phyloP scores from a whole-genome alignment of 2,888 invertebrate genomes.

The Brenthis hecate region DNA sequence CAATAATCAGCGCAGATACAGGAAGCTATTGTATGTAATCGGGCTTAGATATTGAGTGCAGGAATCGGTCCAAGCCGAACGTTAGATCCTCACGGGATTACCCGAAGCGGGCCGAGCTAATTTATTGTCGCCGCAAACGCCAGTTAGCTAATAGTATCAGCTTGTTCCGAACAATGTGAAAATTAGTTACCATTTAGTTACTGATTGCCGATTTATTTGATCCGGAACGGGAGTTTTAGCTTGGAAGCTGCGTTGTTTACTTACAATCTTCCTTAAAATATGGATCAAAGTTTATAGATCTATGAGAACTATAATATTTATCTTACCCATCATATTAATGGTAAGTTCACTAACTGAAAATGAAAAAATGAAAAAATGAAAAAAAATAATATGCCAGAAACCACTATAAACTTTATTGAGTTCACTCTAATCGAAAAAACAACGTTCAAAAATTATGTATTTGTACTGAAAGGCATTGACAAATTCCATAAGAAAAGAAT shows the following conservation, averaged over 20 bases:
- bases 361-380: too few species aligned
- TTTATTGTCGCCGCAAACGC: conserved; percentile 35
- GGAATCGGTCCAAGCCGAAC: conserved; percentile 25
- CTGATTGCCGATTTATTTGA: conserved; percentile 35
- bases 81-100: conserved; percentile 34
- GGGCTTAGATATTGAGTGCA: conserved; percentile 34
- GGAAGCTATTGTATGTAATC: conserved; percentile 29
- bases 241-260: not conserved
- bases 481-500: too few species aligned
- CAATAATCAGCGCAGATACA: conserved; percentile 23
- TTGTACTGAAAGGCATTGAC: too few species aligned
- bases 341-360: too few species aligned
- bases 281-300: too few species aligned
- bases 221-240: conserved; percentile 15
- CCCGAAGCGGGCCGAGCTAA: conserved; percentile 27
- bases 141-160: conserved; percentile 31
- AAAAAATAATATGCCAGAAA: too few species aligned
- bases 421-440: too few species aligned
- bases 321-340: too few species aligned
- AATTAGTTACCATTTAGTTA: conserved; percentile 33
- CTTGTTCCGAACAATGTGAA: conserved; percentile 33
- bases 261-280: not conserved
- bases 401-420: too few species aligned
- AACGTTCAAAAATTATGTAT: too few species aligned
- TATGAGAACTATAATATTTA: too few species aligned